phyloP scores from a whole-genome alignment of 2,113 vertebrate species.

The Motacilla alba region DNA sequence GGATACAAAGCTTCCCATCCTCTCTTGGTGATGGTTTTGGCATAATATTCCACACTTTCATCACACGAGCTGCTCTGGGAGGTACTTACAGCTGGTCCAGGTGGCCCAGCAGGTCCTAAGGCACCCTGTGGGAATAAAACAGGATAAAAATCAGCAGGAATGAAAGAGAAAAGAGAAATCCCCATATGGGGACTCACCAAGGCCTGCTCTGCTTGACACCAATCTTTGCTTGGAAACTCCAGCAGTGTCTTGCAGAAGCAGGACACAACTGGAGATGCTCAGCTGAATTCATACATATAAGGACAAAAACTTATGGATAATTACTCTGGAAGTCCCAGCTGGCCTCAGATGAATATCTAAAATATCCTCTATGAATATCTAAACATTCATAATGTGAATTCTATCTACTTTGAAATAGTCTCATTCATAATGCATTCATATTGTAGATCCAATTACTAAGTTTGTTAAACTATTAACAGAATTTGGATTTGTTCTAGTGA shows the following conservation, averaged over 20 bases:
- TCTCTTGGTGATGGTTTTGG: neutral
- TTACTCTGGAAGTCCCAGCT: neutral
- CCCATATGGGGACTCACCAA: rapidly evolving
- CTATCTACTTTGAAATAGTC: neutral
- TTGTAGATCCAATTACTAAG: neutral
- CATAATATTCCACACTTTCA: rapidly evolving
- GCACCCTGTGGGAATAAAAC: slow-evolving; percentile 77
- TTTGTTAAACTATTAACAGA: neutral
- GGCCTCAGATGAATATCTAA: neutral
- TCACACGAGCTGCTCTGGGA: neutral
- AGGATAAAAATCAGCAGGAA: neutral
- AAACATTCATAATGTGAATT: neutral
- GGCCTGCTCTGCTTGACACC: neutral
- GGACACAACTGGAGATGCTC: neutral
- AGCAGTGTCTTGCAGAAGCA: neutral
- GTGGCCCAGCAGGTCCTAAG: slow-evolving; percentile 84
- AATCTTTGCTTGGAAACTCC: neutral
- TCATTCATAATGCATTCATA: neutral
- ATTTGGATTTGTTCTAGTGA: neutral
- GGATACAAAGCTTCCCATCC: neutral
- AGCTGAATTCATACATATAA: neutral
- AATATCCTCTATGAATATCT: neutral
- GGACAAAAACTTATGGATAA: neutral
- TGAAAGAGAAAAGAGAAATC: neutral
- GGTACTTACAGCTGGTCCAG: slow-evolving; percentile 88